Conservation (phyloP, 2,113 vertebrate species). For the Microtus oregoni region DNA sequence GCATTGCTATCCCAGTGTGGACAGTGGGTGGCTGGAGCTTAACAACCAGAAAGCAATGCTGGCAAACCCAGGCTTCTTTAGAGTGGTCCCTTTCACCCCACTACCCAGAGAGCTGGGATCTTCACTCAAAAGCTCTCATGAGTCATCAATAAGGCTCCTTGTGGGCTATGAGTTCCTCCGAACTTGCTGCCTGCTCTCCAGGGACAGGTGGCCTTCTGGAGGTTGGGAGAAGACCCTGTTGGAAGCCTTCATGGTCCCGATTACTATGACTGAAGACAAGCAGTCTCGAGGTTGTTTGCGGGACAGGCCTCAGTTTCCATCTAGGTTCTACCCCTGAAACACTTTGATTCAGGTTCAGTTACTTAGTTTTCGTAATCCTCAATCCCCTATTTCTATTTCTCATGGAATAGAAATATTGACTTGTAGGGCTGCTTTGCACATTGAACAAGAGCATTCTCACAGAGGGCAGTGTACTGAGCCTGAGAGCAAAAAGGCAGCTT, state of each 20-base stretch:
- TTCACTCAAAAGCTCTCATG: not conserved
- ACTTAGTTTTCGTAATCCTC: not conserved
- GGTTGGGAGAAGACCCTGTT: not conserved
- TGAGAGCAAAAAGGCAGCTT: not conserved
- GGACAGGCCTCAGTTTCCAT: not conserved
- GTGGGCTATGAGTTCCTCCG: too few species aligned
- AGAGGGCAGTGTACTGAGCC: not conserved
- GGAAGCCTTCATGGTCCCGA: rapidly evolving
- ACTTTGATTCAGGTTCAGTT: not conserved
- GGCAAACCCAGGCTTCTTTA: not conserved
- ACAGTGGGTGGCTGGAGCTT: not conserved
- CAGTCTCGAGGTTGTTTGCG: not conserved
- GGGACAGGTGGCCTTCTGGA: not conserved
- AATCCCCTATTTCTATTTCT: not conserved
- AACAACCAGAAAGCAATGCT: not conserved
- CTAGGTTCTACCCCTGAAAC: not conserved
- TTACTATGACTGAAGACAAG: not conserved
- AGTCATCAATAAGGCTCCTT: not conserved
- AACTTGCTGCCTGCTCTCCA: not conserved
- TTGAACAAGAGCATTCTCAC: rapidly evolving
- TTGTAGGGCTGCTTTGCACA: too few species aligned
- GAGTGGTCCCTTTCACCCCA: not conserved
- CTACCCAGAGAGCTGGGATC: rapidly evolving
- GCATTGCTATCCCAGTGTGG: not conserved
- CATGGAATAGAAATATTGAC: not conserved